phyloP scores from a whole-genome alignment of 2,888 invertebrate genomes.

The Erebia palarica region DNA sequence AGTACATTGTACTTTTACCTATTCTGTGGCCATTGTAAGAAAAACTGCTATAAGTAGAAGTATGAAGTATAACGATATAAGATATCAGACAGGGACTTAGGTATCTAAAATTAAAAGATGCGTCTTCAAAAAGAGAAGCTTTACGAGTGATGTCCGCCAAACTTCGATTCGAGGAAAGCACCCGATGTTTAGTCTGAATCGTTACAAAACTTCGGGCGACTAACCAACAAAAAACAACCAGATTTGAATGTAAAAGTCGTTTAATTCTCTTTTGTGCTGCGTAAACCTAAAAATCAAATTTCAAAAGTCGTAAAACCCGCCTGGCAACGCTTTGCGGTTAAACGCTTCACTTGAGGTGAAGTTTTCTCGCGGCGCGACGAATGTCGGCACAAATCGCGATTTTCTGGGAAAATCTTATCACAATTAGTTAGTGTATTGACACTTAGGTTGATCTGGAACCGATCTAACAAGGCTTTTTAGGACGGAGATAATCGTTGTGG shows the following conservation, averaged over 20 bases:
- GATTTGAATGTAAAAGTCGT: not conserved
- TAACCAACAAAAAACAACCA: too few relatives aligned
- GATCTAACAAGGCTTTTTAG: conserved; percentile 5
- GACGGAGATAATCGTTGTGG: not conserved
- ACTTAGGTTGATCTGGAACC: conserved; percentile 30
- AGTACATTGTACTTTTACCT: too few relatives aligned
- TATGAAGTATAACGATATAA: too few relatives aligned
- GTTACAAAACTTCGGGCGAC: too few relatives aligned
- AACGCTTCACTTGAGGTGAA: conserved; percentile 15
- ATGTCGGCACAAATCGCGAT: conserved; percentile 56
- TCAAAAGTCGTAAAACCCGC: conserved; percentile 14
- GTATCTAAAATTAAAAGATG: too few relatives aligned
- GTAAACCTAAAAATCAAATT: conserved; percentile 15
- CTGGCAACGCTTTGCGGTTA: conserved; percentile 10
- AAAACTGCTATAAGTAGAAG: too few relatives aligned
- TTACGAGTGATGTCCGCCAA: too few relatives aligned
- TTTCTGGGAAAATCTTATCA: conserved; percentile 58
- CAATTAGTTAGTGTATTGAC: conserved; percentile 33
- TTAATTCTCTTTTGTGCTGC: not conserved
- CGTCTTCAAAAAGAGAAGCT: too few relatives aligned
- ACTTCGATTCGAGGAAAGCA: too few relatives aligned
- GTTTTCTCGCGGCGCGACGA: conserved; percentile 34
- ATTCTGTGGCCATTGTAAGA: too few relatives aligned
- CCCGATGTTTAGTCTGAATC: too few relatives aligned
- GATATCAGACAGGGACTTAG: too few relatives aligned